phyloP scores from a whole-genome alignment of 2,113 vertebrate species.

The Paralichthys olivaceus region DNA sequence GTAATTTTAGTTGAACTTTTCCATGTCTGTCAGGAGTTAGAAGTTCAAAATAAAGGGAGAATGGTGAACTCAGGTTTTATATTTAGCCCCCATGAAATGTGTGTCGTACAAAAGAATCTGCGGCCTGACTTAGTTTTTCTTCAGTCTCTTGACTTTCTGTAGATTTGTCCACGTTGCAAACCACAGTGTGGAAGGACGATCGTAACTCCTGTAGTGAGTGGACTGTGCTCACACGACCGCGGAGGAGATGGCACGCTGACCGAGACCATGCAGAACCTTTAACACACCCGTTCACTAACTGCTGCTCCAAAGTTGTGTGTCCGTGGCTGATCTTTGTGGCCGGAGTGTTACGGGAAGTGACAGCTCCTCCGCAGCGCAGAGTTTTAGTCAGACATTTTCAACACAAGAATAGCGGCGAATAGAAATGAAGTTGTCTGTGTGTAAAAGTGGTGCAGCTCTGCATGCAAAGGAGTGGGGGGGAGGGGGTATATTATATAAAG shows the following conservation, averaged over 20 bases:
- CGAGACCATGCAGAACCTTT: constrained; percentile 24
- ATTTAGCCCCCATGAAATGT: too few relatives aligned
- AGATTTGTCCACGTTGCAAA: neutral
- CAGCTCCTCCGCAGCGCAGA: constrained; percentile 75
- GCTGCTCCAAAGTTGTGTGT: constrained; percentile 24
- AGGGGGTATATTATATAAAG: neutral
- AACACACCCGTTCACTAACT: constrained; percentile 31
- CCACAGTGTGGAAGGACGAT: neutral
- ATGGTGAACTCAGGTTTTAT: too few relatives aligned
- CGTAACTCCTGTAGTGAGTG: neutral
- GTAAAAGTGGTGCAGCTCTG: constrained; percentile 33
- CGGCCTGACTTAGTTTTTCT: neutral
- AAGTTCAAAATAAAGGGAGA: too few relatives aligned
- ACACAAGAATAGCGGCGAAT: constrained; percentile 13
- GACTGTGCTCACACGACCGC: neutral
- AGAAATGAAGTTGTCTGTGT: constrained; percentile 25
- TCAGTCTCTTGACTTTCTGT: neutral
- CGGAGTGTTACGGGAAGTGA: constrained; percentile 50
- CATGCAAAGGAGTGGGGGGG: constrained; percentile 43
- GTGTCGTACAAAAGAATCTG: too few relatives aligned
- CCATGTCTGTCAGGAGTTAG: too few relatives aligned
- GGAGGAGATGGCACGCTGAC: neutral
- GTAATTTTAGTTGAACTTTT: too few relatives aligned
- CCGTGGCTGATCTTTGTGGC: constrained; percentile 42
- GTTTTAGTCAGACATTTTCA: constrained; percentile 73